A percentile compares a stretch with the other conserved stretches of the same genome.
Evolutionary conservation across 2,797 vertebrate species (phyloP).

Genomic region (Triplophysa yarkandensis): DNA sequence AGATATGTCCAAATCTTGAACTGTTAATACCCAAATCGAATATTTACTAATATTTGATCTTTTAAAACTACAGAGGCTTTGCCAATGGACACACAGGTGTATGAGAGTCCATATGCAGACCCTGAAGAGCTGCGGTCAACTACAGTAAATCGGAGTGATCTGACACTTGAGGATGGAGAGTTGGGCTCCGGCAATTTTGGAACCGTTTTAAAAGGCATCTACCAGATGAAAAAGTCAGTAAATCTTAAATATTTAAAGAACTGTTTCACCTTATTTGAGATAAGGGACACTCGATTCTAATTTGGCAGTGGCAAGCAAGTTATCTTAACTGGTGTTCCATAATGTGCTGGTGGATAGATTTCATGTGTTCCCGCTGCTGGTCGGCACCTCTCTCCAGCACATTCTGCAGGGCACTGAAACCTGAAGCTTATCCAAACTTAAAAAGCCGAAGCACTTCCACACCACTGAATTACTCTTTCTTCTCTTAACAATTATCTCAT

Average conservation of each 20-base stretch:
- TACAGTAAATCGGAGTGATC: slow-evolving; percentile 82
- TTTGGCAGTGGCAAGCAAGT: no score
- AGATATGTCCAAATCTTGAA: background rate
- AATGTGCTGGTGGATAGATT: no score
- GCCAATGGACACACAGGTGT: slow-evolving; percentile 94
- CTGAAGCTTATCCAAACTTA: no score
- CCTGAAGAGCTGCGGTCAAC: slow-evolving; percentile 90
- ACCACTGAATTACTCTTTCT: no score
- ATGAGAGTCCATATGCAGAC: slow-evolving; percentile 95
- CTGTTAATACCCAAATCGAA: background rate
- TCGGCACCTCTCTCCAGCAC: no score
- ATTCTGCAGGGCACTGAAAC: no score
- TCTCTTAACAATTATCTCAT: no score
- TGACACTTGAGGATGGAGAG: slow-evolving; percentile 86
- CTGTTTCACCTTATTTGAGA: no score
- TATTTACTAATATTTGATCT: background rate
- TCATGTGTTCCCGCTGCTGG: no score
- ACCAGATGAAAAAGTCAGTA: slow-evolving; percentile 91
- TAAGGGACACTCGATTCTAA: no score
- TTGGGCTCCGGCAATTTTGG: slow-evolving; percentile 97
- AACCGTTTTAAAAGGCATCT: slow-evolving; percentile 89
- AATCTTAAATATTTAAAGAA: background rate
- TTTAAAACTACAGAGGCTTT: slow-evolving; percentile 75
- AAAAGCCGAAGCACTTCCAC: no score
- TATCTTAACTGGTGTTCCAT: no score